Conservation (phyloP, 2,113 vertebrate genomes). For the Mugil cephalus region DNA sequence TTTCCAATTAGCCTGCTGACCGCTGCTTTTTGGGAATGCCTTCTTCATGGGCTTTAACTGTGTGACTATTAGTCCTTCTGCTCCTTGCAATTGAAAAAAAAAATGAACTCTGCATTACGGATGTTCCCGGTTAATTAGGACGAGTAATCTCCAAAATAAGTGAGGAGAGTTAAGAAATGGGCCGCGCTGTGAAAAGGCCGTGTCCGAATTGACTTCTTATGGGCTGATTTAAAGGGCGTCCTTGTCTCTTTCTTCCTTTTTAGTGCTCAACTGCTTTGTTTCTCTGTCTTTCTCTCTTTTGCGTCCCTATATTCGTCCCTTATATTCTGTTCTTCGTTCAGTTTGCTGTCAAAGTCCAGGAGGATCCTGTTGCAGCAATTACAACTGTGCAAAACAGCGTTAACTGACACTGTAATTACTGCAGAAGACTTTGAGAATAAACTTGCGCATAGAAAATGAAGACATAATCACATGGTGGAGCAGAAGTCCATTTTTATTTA, state of each 20-base stretch:
- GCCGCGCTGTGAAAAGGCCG: slow-evolving; percentile 1
- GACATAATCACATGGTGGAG: slow-evolving; percentile 30
- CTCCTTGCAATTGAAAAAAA: slow-evolving; percentile 15
- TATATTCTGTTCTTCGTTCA: not conserved
- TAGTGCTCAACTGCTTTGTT: not conserved
- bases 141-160: slow-evolving; percentile 20
- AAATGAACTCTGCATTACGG: slow-evolving; percentile 7
- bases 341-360: slow-evolving; percentile 31
- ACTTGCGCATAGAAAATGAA: slow-evolving; percentile 35
- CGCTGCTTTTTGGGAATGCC: slow-evolving; percentile 44
- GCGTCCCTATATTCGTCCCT: not conserved
- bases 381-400: slow-evolving; percentile 27
- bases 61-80: slow-evolving; percentile 16
- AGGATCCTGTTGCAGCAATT: slow-evolving; percentile 35
- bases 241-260: not conserved
- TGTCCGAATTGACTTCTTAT: not conserved
- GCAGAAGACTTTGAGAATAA: slow-evolving; percentile 18
- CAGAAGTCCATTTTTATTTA: slow-evolving; percentile 18
- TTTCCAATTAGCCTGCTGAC: slow-evolving; percentile 60
- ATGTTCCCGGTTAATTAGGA: slow-evolving; percentile 23
- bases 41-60: slow-evolving; percentile 30
- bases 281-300: not conserved
- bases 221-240: slow-evolving; percentile 6
- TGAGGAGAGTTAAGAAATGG: slow-evolving; percentile 8
- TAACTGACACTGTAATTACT: slow-evolving; percentile 51